Base-by-base conservation (phyloP, 2,797 vertebrate genomes). In the Mareca penelope region DNA sequence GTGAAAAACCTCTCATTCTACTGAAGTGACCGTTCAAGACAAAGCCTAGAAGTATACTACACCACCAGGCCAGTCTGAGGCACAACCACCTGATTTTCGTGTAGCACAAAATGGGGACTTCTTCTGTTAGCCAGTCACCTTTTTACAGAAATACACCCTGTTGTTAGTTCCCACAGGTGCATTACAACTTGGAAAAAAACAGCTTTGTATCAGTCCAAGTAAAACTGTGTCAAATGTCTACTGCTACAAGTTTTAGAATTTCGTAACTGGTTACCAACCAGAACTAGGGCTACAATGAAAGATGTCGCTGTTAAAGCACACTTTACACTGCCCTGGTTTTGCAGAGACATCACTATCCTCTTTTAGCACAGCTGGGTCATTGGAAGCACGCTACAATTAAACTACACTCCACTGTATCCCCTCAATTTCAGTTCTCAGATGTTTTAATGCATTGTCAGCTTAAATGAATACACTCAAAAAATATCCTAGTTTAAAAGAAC, bases 131-230 rank as follows among this genome's bases (percentile, higher is more conserved):
- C 13, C 33, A 19, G 75, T 7, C 9, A 65, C 1, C 56, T 56
- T 33, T 67, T 44, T 26, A 1, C 1, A 7, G 2, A 39, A 1
- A 0, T 6, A 13, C 24, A 35, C 33, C 12, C 50, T 70, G 28
- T 19, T 29, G 29, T 16, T 68, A 65, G 33, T 22, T 17, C 44
- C 76, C 44, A 80, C 44, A 78, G 23, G 53, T n/a, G 13, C 44
- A 55, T 37, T 71, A 56, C 42, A 26, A 64, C 44, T 71, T 2
- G 60, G 28, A 21, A 12, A 57, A 71, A 6, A 48, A 17, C 31
- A 16, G 14, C 55, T 33, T 8, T 39, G 3, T 4, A 40, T 9
- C 24, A 23, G n/a, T 12, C 13, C 37, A 68, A 83, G 42, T 10
- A 60, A 52, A 67, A 64, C 29, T 8, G 0, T 8, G 16, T 15